Percentiles rank a stretch among this genome's conserved stretches.
phyloP scores from a whole-genome alignment of 2,888 invertebrate species.

The Palloptera scutellata region DNA sequence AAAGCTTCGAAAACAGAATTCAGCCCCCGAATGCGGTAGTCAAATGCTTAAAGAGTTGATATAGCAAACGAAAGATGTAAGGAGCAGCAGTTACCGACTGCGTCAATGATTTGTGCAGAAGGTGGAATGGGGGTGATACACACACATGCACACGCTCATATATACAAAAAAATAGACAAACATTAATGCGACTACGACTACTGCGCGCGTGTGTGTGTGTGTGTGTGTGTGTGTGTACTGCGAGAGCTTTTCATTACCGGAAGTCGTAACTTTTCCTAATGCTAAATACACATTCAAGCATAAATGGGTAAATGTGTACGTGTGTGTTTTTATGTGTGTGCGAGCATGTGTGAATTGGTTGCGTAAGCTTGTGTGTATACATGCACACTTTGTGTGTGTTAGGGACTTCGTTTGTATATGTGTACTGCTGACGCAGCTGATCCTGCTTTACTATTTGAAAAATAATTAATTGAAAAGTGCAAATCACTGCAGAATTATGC shows the following conservation, averaged over 20 bases:
- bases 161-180: no score
- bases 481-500: conserved; percentile 26
- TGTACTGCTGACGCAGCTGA: conserved; percentile 20
- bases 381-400: not conserved
- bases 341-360: conserved; percentile 9
- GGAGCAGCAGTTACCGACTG: no score
- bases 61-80: conserved; percentile 1
- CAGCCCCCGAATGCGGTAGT: not conserved
- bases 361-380: conserved; percentile 3
- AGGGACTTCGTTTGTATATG: not conserved
- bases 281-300: conserved; percentile 5
- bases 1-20: conserved; percentile 18
- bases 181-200: no score
- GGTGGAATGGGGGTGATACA: not conserved
- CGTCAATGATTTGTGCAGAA: no score
- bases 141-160: not conserved
- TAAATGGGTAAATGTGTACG: not conserved
- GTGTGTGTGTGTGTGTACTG: not conserved
- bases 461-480: conserved; percentile 32
- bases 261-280: conserved; percentile 23
- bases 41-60: conserved; percentile 26
- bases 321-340: conserved; percentile 7
- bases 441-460: conserved; percentile 10
- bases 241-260: conserved; percentile 27
- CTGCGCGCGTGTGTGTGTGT: not conserved